Percentiles rank a stretch among this genome's conserved stretches.
Evolutionary conservation across 2,888 invertebrate genomes (phyloP).

Genomic region (Plagodis pulveraria): DNA sequence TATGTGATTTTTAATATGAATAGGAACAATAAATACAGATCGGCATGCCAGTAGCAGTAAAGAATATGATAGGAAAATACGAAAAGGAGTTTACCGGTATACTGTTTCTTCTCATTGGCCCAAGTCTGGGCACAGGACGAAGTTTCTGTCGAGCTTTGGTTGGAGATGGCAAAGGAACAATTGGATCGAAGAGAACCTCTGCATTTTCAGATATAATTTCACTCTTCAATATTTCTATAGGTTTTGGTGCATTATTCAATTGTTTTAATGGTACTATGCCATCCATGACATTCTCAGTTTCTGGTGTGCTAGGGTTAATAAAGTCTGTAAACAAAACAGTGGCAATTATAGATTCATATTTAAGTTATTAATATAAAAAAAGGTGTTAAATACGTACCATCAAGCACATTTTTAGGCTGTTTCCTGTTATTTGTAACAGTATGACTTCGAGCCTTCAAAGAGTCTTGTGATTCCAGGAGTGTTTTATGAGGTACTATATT

Average conservation of each 20-base stretch:
- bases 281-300: constrained; percentile 69
- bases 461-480: constrained; percentile 11
- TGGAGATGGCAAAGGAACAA: constrained; percentile 82
- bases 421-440: neutral
- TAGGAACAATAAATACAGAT: too few relatives aligned
- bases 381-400: constrained; percentile 50
- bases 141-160: constrained; percentile 88
- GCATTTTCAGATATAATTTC: constrained; percentile 78
- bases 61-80: too few relatives aligned
- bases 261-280: constrained; percentile 72
- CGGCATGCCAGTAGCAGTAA: too few relatives aligned
- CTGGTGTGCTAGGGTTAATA: constrained; percentile 64
- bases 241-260: constrained; percentile 57
- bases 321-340: constrained; percentile 52
- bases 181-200: constrained; percentile 78
- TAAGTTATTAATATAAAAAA: too few relatives aligned
- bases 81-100: constrained; percentile 67
- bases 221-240: constrained; percentile 68
- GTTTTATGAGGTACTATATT: constrained; percentile 40
- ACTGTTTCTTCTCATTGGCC: constrained; percentile 87
- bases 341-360: neutral
- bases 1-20: too few relatives aligned
- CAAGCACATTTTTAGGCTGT: constrained; percentile 41
- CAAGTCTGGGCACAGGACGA: constrained; percentile 87
- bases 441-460: neutral